Conservation (phyloP, 2,113 vertebrate genomes). For the Rhinogobius similis region DNA sequence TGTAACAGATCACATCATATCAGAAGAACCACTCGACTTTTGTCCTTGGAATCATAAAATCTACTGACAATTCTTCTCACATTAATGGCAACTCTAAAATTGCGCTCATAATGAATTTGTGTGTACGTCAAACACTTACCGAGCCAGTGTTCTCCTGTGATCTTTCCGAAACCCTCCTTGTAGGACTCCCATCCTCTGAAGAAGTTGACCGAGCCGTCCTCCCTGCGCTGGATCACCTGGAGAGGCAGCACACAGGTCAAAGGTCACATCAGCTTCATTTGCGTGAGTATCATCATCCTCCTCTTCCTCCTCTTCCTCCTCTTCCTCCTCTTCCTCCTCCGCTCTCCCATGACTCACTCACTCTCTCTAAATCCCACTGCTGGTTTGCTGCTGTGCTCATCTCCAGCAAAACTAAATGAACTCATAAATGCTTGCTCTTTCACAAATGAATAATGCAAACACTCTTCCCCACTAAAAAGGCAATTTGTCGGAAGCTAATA, state of each 20-base stretch:
- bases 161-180: constrained; percentile 92
- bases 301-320: constrained; percentile 19
- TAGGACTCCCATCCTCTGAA: constrained; percentile 95
- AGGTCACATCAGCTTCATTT: constrained; percentile 37
- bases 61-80: not conserved
- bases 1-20: no score
- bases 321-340: constrained; percentile 25
- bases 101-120: not conserved
- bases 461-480: constrained; percentile 47
- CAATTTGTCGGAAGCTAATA: constrained; percentile 64
- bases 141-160: constrained; percentile 96
- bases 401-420: constrained; percentile 49
- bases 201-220: constrained; percentile 93
- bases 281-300: constrained; percentile 36
- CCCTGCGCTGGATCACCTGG: constrained; percentile 93
- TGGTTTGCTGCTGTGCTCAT: constrained; percentile 39
- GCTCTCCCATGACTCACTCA: constrained; percentile 37
- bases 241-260: constrained; percentile 28
- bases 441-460: constrained; percentile 65
- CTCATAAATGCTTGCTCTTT: constrained; percentile 48
- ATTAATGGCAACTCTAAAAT: not conserved
- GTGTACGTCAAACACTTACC: constrained; percentile 76
- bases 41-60: not conserved
- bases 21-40: not conserved
- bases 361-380: constrained; percentile 29